These are phyloP conservation scores for Protobothrops mucrosquamatus DNA, from an alignment of 2,113 vertebrate species.

Conservation along the genomic window DNA sequence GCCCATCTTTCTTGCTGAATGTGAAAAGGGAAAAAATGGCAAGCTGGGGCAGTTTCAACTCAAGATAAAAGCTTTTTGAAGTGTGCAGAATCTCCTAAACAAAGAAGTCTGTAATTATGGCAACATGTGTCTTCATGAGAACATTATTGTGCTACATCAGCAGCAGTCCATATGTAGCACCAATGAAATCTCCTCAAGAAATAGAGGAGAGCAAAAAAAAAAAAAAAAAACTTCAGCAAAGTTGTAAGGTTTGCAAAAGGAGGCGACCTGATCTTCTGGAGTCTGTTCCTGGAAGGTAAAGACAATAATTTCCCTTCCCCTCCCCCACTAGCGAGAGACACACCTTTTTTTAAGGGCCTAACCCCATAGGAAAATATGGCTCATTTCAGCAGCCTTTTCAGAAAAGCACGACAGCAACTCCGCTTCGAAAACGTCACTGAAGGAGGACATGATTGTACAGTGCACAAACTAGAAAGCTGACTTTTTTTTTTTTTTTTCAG, in stretches of 20 bases:
- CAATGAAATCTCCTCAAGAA: neutral
- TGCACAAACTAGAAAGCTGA: neutral
- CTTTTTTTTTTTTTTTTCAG: neutral
- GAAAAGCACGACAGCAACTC: neutral
- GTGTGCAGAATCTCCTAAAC: slow-evolving; percentile 19
- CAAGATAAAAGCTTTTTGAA: slow-evolving; percentile 14
- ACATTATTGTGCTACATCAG: neutral
- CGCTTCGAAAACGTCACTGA: neutral
- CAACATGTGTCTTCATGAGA: slow-evolving; percentile 15
- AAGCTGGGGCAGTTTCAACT: neutral
- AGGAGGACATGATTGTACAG: neutral
- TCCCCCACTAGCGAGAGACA: neutral
- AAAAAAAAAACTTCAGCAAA: neutral
- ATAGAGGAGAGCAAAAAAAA: neutral
- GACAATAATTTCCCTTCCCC: neutral
- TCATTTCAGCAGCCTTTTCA: neutral
- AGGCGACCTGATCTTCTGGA: neutral
- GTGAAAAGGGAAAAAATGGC: neutral
- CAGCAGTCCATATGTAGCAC: neutral
- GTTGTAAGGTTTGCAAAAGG: neutral
- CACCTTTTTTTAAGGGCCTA: neutral
- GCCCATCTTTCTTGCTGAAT: neutral
- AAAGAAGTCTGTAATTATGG: slow-evolving; percentile 32
- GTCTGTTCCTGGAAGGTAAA: neutral
- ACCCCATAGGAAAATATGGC: neutral